phyloP scores from a whole-genome alignment of 2,113 vertebrate genomes.

The Seriola quinqueradiata region DNA sequence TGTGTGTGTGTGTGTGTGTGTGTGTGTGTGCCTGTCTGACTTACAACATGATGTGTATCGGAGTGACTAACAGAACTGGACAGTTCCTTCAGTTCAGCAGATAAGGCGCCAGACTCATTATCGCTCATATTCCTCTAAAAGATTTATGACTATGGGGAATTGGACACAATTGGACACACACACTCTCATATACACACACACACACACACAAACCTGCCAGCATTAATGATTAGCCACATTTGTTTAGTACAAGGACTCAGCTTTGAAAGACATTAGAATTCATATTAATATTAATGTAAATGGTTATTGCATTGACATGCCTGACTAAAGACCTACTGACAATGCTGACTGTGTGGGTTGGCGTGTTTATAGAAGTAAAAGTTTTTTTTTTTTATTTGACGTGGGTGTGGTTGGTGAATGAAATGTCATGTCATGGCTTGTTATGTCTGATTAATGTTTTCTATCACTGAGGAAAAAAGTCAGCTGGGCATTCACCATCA shows the following conservation, averaged over 20 bases:
- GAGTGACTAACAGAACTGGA: slow-evolving; percentile 3
- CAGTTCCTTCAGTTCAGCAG: background rate
- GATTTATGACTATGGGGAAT: slow-evolving; percentile 17
- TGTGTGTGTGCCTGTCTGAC: background rate
- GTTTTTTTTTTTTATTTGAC: background rate
- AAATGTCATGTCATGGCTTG: background rate
- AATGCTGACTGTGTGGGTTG: background rate
- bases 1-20: background rate
- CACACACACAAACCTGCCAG: background rate
- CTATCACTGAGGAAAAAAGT: background rate
- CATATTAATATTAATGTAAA: background rate
- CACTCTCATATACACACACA: background rate
- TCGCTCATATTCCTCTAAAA: slow-evolving; percentile 8
- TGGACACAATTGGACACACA: background rate
- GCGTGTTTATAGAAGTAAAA: background rate
- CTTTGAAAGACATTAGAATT: background rate
- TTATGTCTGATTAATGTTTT: background rate
- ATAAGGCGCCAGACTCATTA: slow-evolving; percentile 39
- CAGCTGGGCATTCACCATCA: background rate
- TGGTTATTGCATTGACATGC: background rate
- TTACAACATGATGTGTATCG: background rate
- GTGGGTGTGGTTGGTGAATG: background rate
- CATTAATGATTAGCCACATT: background rate
- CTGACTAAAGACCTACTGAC: no score
- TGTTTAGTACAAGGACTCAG: background rate